phyloP scores from a whole-genome alignment of 2,113 vertebrate genomes.

The Rattus rattus region DNA sequence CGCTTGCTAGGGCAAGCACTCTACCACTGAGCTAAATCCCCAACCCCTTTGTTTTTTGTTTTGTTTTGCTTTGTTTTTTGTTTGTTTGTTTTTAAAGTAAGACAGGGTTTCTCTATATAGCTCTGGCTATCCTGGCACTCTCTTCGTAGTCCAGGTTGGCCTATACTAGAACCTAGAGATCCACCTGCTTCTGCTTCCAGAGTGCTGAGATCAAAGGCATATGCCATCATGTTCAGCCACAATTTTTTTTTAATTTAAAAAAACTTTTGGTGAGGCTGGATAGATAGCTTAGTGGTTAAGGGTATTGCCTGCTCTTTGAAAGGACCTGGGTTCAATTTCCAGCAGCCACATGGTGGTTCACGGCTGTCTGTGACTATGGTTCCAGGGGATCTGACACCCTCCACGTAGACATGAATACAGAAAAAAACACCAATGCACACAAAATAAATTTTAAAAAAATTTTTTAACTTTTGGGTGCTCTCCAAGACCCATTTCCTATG shows the following conservation, averaged over 20 bases:
- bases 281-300: no score
- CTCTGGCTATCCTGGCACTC: neutral
- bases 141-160: neutral
- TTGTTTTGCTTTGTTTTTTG: neutral
- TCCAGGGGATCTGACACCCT: no score
- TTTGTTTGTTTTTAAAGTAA: neutral
- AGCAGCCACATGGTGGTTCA: no score
- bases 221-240: rapidly evolving
- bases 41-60: no score
- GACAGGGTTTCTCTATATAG: neutral
- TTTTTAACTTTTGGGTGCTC: neutral
- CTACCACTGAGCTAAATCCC: no score
- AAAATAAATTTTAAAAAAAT: no score
- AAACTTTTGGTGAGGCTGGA: neutral
- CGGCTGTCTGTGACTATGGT: no score
- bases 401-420: no score
- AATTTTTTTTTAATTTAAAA: neutral
- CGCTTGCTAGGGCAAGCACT: no score
- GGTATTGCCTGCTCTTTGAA: no score
- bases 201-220: neutral
- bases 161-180: neutral
- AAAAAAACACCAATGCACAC: no score
- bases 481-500: neutral
- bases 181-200: neutral
- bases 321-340: no score